These are phyloP conservation scores for Orussus abietinus DNA, from an alignment of 1,140 invertebrate species.

Conservation along the genomic window DNA sequence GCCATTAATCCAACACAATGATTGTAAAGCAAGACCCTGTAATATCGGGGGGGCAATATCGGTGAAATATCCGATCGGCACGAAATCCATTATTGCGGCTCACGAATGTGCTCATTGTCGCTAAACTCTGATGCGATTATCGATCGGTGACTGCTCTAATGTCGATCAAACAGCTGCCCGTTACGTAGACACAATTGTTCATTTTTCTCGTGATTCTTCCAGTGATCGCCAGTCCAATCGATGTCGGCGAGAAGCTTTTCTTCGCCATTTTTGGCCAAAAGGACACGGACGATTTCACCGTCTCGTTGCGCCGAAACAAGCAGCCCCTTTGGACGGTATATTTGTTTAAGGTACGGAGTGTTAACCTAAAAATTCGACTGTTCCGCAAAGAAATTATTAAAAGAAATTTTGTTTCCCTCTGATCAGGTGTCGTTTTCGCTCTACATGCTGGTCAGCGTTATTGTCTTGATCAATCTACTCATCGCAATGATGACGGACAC, in stretches of 20 bases:
- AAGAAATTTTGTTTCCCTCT: not conserved
- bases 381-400: not conserved
- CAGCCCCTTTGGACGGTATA: conserved; percentile 75
- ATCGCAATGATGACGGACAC: conserved; percentile 99
- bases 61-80: too few species aligned
- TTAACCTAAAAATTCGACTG: not conserved
- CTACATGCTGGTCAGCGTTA: conserved; percentile 97
- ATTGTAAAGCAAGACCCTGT: too few species aligned
- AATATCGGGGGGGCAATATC: too few species aligned
- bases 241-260: conserved; percentile 95
- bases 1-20: too few species aligned
- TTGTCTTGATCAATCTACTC: conserved; percentile 96
- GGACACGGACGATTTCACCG: conserved; percentile 73
- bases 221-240: conserved; percentile 82
- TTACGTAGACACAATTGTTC: too few species aligned
- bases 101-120: too few species aligned
- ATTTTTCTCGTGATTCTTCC: conserved; percentile 59
- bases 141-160: too few species aligned
- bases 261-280: conserved; percentile 98
- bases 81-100: too few species aligned
- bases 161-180: too few species aligned
- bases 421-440: conserved; percentile 48
- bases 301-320: conserved; percentile 36
- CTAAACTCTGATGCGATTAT: too few species aligned
- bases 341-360: conserved; percentile 79